Conservation (phyloP, 2,113 vertebrate genomes). For the Catharus fuscescens region DNA sequence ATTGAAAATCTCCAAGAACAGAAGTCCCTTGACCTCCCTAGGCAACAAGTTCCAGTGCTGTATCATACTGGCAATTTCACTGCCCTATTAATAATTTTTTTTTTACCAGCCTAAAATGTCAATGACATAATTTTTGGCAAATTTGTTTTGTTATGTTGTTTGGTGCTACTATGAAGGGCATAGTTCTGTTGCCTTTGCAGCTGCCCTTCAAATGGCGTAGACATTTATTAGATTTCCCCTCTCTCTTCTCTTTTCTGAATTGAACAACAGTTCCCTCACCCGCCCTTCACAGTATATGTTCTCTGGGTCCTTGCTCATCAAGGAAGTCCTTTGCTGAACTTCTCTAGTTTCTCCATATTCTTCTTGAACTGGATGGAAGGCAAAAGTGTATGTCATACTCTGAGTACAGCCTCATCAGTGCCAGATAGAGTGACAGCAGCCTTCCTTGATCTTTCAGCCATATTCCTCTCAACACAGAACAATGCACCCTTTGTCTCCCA, state of each 20-base stretch:
- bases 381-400: neutral
- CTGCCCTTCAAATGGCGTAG: neutral
- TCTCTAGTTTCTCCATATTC: neutral
- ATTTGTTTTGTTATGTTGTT: neutral
- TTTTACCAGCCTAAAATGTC: neutral
- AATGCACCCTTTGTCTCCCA: neutral
- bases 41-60: neutral
- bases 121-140: neutral
- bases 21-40: neutral
- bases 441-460: neutral
- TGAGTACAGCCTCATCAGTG: neutral
- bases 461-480: neutral
- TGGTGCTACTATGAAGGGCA: neutral
- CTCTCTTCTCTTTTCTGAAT: neutral
- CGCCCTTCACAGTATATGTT: neutral
- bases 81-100: neutral
- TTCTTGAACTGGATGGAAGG: neutral
- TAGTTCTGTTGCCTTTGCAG: neutral
- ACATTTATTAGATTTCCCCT: neutral
- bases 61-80: neutral
- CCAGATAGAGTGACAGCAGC: neutral
- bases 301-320: neutral
- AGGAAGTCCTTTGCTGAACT: neutral
- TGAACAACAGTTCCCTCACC: neutral
- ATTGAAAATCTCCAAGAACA: neutral